Base-by-base conservation (phyloP, 2,797 vertebrate species). In the Mus spretus region DNA sequence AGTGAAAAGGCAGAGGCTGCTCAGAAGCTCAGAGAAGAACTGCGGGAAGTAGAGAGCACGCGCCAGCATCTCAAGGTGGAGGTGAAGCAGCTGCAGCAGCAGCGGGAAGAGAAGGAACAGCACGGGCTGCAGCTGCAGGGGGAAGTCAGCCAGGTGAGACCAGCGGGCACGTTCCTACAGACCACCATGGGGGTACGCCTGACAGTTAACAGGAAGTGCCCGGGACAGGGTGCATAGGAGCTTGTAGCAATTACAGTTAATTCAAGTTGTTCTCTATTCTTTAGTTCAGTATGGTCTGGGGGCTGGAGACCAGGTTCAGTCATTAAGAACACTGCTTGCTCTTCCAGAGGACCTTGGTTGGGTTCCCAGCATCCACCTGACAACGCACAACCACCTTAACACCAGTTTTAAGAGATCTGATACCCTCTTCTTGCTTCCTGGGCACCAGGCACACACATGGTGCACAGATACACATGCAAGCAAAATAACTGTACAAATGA, bases 51-150 rank as follows among this genome's bases (percentile, higher is more conserved):
- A 79, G 99, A 99, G 98, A 98, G 98, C 57, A 99, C 99, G 96
- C 98, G 99, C 37, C 99, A 99, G 47, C 99, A 99, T 97, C 98
- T 99, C 81, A 99, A 99, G 97, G 99, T 99, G 0, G 99, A 99
- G 94, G 99, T 99, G 97, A 99, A 99, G 97, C 99, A 99, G 98
- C 97, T 99, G 8, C 99, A 99, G 63, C 99, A 99, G 88, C 99
- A 99, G 96, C 99, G 98, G 90, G 99, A 99, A 93, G 99, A 99
- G 94, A 99, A 99, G 93, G 99, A 99, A 90, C 99, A 99, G 94
- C 99, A 99, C 72, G 98, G 98, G n/a, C 97, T 99, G 74, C 99
- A 99, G 88, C 99, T 99, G 98, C 99, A 99, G 97, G 99, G 98
- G 0, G 99, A 99, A 97, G 99, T 99, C 93, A 99, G 99, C 97